A percentile compares a stretch with the other conserved stretches of the same genome.
phyloP scores from a whole-genome alignment of 2,888 invertebrate genomes.

The Dichetophora obliterata region DNA sequence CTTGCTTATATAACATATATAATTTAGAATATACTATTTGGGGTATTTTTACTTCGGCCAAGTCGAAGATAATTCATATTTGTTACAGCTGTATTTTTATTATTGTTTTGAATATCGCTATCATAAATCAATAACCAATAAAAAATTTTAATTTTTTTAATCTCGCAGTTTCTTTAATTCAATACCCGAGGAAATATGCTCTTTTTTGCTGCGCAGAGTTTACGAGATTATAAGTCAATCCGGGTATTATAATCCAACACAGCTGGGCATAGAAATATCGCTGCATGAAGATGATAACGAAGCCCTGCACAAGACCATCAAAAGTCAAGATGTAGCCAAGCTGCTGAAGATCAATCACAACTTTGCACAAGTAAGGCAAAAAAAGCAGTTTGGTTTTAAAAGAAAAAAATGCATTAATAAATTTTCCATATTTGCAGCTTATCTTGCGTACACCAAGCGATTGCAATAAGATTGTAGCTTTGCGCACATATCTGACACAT shows the following conservation, averaged over 20 bases:
- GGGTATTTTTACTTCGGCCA: too few relatives aligned
- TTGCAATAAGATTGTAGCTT: slow-evolving; percentile 65
- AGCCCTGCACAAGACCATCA: slow-evolving; percentile 26
- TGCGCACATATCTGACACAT: slow-evolving; percentile 66
- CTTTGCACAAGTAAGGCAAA: slow-evolving; percentile 60
- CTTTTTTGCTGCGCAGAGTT: slow-evolving; percentile 64
- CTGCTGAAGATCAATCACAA: slow-evolving; percentile 57
- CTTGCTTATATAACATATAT: too few relatives aligned
- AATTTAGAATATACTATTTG: too few relatives aligned
- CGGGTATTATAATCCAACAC: slow-evolving; percentile 53
- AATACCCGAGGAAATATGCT: slow-evolving; percentile 66
- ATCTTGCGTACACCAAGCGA: slow-evolving; percentile 65
- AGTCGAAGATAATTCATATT: too few relatives aligned
- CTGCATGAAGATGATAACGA: slow-evolving; percentile 18
- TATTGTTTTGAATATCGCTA: too few relatives aligned
- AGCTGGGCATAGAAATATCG: slow-evolving; percentile 32
- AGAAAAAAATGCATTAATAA: not conserved
- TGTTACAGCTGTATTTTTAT: too few relatives aligned
- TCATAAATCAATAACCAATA: too few relatives aligned
- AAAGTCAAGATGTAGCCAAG: slow-evolving; percentile 42
- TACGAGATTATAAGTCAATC: slow-evolving; percentile 67
- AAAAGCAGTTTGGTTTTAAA: not conserved
- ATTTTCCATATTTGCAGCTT: slow-evolving; percentile 53
- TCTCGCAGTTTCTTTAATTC: slow-evolving; percentile 61
- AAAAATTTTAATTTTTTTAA: not conserved